phyloP scores from a whole-genome alignment of 1,140 invertebrate genomes.

The Sarcophaga peregrina region DNA sequence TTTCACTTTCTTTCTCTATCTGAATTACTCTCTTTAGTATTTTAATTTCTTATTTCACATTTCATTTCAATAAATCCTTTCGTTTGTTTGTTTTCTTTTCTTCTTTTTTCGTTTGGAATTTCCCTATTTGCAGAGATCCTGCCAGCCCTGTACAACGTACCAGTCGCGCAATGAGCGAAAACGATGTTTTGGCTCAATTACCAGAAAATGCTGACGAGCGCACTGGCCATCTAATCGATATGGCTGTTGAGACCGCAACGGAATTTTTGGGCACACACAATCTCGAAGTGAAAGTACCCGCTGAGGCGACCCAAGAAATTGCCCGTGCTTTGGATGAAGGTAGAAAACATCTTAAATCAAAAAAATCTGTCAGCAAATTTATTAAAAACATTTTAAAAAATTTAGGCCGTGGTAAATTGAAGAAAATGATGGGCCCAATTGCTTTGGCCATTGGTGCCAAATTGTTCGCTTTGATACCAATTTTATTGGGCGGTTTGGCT shows the following conservation, averaged over 20 bases:
- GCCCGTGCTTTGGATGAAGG: constrained; percentile 74
- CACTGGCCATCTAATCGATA: constrained; percentile 68
- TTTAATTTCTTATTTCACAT: not conserved
- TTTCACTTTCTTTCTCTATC: not conserved
- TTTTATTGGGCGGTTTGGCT: constrained; percentile 76
- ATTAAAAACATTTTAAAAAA: constrained; percentile 40
- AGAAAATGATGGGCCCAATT: constrained; percentile 76
- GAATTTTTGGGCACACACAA: constrained; percentile 72
- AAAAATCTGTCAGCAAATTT: constrained; percentile 37
- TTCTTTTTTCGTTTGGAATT: not conserved
- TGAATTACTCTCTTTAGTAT: not conserved
- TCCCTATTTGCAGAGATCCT: constrained; percentile 57
- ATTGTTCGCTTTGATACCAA: constrained; percentile 75
- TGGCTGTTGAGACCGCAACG: constrained; percentile 69
- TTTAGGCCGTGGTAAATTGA: constrained; percentile 78
- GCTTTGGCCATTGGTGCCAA: constrained; percentile 76
- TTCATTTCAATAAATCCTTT: not conserved
- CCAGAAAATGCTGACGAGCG: constrained; percentile 69
- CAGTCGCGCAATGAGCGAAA: constrained; percentile 68
- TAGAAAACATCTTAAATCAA: constrained; percentile 52
- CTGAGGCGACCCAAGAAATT: constrained; percentile 68
- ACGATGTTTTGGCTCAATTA: constrained; percentile 70
- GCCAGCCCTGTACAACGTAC: constrained; percentile 63
- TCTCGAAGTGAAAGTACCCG: constrained; percentile 72
- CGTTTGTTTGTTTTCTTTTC: not conserved